Percentiles rank a stretch among this genome's conserved stretches.
phyloP scores from a whole-genome alignment of 2,888 invertebrate species.

The Lacanobia wlatinum region DNA sequence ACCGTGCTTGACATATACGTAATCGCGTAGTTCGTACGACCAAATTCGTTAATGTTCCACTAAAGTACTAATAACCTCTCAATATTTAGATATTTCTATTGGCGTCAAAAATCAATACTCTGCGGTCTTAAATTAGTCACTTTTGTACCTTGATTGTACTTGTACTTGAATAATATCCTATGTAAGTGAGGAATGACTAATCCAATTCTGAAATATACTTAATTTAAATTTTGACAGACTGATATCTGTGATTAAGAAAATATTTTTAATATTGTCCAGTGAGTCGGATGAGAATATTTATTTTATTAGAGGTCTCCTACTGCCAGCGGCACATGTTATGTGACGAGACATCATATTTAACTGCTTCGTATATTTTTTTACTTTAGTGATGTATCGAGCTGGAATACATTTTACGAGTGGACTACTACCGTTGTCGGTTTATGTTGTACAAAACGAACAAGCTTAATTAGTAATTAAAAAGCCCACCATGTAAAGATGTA shows the following conservation, averaged over 20 bases:
- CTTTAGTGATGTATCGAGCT: slow-evolving; percentile 79
- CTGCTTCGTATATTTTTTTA: slow-evolving; percentile 84
- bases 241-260: slow-evolving; percentile 91
- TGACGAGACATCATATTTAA: slow-evolving; percentile 80
- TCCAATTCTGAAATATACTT: slow-evolving; percentile 91
- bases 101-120: slow-evolving; percentile 86
- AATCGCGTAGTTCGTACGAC: slow-evolving; percentile 84
- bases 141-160: slow-evolving; percentile 90
- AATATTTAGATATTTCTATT: slow-evolving; percentile 81
- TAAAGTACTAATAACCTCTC: slow-evolving; percentile 79
- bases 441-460: slow-evolving; percentile 82
- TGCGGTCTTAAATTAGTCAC: slow-evolving; percentile 89
- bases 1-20: slow-evolving; percentile 82
- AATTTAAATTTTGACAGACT: slow-evolving; percentile 91
- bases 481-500: slow-evolving; percentile 78
- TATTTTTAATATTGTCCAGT: slow-evolving; percentile 91
- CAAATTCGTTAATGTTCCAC: slow-evolving; percentile 83
- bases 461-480: slow-evolving; percentile 77
- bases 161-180: slow-evolving; percentile 88
- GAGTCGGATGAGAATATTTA: slow-evolving; percentile 90
- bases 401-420: slow-evolving; percentile 72
- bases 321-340: slow-evolving; percentile 85
- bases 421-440: slow-evolving; percentile 74
- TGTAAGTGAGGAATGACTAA: slow-evolving; percentile 88
- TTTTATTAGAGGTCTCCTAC: slow-evolving; percentile 89